phyloP scores from a whole-genome alignment of 2,888 invertebrate species.

The Oasisia sp. region DNA sequence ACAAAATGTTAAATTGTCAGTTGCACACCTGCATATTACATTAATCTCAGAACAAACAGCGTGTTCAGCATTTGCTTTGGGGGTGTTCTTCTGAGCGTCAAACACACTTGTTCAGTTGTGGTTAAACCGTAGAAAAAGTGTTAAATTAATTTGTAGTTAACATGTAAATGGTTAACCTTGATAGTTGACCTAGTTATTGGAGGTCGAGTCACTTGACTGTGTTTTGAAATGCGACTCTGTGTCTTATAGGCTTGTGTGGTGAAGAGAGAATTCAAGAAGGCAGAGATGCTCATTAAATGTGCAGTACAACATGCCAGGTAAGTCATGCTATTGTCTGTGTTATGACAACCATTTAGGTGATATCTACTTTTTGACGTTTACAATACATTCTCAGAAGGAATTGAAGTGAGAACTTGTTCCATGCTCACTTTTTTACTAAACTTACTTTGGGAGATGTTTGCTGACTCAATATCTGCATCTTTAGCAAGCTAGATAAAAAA shows the following conservation, averaged over 20 bases:
- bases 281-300: slow-evolving; percentile 84
- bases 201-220: neutral
- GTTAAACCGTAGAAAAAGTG: slow-evolving; percentile 13
- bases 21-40: too few species aligned
- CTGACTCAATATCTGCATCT: too few species aligned
- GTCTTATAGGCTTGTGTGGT: slow-evolving; percentile 80
- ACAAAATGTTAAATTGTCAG: too few species aligned
- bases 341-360: neutral
- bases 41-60: too few species aligned
- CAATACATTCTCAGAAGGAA: too few species aligned
- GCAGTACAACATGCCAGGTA: slow-evolving; percentile 78
- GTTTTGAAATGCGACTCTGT: neutral
- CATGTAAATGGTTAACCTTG: neutral
- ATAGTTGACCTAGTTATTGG: neutral
- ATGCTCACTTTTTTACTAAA: too few species aligned
- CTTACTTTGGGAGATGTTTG: too few species aligned
- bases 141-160: neutral
- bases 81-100: neutral
- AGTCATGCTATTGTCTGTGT: slow-evolving; percentile 26
- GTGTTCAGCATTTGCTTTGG: neutral
- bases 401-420: too few species aligned
- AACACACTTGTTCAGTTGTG: neutral
- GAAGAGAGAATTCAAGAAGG: slow-evolving; percentile 84
- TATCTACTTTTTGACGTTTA: neutral
- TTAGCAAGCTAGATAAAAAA: too few species aligned